These are phyloP conservation scores for Gnathonemus longibarbis DNA, from an alignment of 2,113 vertebrate species.

Conservation along the genomic window DNA sequence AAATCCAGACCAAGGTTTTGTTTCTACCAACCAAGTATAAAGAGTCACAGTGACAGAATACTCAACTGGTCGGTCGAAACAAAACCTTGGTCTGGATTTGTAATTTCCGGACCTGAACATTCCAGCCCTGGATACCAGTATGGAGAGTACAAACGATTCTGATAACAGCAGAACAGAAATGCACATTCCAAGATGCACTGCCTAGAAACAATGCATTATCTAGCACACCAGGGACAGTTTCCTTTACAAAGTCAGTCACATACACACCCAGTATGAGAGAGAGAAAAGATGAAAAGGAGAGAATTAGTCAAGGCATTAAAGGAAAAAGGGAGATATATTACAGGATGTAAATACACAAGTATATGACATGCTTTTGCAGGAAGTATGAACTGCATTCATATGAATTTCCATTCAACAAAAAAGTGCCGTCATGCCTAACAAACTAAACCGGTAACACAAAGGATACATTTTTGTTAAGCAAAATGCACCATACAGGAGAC, in stretches of 20 bases:
- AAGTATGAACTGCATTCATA: background rate
- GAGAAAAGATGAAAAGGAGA: background rate
- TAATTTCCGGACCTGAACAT: too few relatives aligned
- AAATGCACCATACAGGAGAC: background rate
- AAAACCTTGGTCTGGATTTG: too few relatives aligned
- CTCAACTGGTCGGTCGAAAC: too few relatives aligned
- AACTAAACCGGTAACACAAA: background rate
- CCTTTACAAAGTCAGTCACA: background rate
- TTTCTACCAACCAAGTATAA: too few relatives aligned
- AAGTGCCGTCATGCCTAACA: background rate
- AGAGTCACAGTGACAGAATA: too few relatives aligned
- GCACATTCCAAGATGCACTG: background rate
- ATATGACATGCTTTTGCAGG: background rate
- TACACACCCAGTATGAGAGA: background rate
- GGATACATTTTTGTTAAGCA: background rate
- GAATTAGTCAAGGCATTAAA: background rate
- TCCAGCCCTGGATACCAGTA: background rate
- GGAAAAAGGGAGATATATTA: background rate
- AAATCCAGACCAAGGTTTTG: too few relatives aligned
- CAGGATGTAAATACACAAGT: background rate
- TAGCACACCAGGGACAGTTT: background rate
- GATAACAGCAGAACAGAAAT: background rate
- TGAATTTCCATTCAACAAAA: background rate
- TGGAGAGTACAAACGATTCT: background rate
- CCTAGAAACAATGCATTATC: background rate